phyloP scores from a whole-genome alignment of 2,113 vertebrate genomes.

The Eonycteris spelaea region DNA sequence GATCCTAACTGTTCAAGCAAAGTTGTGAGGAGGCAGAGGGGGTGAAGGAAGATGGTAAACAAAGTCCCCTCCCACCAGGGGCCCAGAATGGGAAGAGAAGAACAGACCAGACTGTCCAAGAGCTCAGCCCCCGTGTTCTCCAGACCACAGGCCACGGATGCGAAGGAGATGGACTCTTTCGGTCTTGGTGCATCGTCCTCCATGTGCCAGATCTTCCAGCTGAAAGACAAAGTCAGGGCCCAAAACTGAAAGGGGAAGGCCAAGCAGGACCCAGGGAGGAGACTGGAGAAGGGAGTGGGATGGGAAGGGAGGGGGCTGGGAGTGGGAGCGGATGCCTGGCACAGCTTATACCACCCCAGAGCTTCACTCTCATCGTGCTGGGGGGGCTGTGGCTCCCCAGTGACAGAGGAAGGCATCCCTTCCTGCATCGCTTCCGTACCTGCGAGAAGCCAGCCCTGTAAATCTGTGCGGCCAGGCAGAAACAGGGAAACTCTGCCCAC shows the following conservation, averaged over 20 bases:
- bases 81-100: not conserved
- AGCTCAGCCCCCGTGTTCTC: conserved; percentile 53
- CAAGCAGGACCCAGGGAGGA: not conserved
- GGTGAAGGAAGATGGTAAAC: not conserved
- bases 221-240: conserved; percentile 36
- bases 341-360: not conserved
- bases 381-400: not conserved
- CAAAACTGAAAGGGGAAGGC: not conserved
- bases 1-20: not conserved
- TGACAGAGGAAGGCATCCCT: rapidly evolving
- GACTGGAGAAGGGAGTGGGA: not conserved
- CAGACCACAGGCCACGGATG: not conserved
- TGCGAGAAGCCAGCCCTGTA: not conserved
- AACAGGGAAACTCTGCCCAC: not conserved
- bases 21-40: not conserved
- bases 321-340: not conserved
- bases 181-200: not conserved
- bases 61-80: not conserved
- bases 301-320: not conserved
- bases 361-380: rapidly evolving
- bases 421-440: not conserved
- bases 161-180: not conserved
- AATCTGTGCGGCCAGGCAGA: not conserved
- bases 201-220: conserved; percentile 23
- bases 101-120: conserved; percentile 51